Evolutionary conservation across 2,888 invertebrate species (phyloP).

Genomic region (Prosapia bicincta): DNA sequence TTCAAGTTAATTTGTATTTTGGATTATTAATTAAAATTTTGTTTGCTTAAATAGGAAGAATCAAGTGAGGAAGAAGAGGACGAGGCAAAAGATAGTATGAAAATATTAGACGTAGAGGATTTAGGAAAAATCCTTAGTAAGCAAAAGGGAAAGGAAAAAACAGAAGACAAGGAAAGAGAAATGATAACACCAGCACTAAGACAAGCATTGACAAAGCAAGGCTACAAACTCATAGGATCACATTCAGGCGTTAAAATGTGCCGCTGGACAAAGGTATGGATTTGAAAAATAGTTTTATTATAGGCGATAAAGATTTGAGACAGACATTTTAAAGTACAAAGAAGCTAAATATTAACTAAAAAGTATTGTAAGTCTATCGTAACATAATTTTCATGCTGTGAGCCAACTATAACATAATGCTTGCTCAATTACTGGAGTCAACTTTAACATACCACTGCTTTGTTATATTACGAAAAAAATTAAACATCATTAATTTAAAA

Average conservation of each 20-base stretch:
- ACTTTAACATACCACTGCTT: no score
- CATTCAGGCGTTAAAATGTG: slow-evolving; percentile 59
- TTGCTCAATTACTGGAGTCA: no score
- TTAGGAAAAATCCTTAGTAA: slow-evolving; percentile 40
- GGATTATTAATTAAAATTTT: neutral
- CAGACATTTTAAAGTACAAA: no score
- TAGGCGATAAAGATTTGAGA: no score
- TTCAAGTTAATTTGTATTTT: neutral
- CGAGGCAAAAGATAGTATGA: slow-evolving; percentile 37
- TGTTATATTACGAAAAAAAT: no score
- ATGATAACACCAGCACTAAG: slow-evolving; percentile 54
- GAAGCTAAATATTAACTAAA: no score
- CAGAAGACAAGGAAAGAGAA: slow-evolving; percentile 42
- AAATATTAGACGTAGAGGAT: slow-evolving; percentile 51
- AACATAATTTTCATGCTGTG: no score
- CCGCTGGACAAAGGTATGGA: slow-evolving; percentile 58
- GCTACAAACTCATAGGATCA: slow-evolving; percentile 53
- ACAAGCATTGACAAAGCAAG: slow-evolving; percentile 54
- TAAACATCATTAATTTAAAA: no score
- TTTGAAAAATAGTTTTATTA: no score
- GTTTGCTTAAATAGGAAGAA: neutral
- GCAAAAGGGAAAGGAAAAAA: slow-evolving; percentile 39
- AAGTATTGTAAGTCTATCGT: no score
- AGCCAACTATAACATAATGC: no score
- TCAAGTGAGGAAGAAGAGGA: slow-evolving; percentile 33